Conservation (phyloP, 2,113 vertebrate species). For the Neolamprologus kungweensis region DNA sequence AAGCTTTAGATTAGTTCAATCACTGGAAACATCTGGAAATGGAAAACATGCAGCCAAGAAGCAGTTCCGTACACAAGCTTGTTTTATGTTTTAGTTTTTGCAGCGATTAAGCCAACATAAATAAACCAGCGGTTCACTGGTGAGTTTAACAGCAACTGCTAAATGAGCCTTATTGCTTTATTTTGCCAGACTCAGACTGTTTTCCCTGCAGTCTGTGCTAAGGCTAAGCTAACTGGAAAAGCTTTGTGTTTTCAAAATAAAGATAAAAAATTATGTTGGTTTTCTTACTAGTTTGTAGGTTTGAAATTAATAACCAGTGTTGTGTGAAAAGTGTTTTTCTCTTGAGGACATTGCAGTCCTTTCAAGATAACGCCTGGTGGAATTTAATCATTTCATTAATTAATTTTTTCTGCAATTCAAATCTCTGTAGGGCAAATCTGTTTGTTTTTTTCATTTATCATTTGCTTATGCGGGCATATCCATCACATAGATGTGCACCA, state of each 20-base stretch:
- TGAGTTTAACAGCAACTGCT: neutral
- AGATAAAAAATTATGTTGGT: neutral
- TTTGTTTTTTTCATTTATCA: neutral
- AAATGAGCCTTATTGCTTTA: neutral
- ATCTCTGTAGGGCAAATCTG: neutral
- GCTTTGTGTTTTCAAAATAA: neutral
- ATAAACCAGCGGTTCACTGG: neutral
- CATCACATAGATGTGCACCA: neutral
- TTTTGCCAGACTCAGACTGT: neutral
- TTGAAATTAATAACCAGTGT: neutral
- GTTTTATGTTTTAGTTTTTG: neutral
- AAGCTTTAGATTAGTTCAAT: neutral
- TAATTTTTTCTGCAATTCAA: neutral
- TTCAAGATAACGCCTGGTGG: fast-evolving
- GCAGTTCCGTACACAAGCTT: neutral
- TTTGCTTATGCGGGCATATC: neutral
- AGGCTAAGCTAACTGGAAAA: neutral
- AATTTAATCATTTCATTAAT: neutral
- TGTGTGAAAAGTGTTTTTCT: neutral
- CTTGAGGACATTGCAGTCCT: neutral
- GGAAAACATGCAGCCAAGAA: neutral
- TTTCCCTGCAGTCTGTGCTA: neutral
- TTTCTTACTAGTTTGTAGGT: neutral
- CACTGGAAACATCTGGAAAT: neutral
- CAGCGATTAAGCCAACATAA: neutral